phyloP scores from a whole-genome alignment of 2,888 invertebrate species.

The Netelia virgata region DNA sequence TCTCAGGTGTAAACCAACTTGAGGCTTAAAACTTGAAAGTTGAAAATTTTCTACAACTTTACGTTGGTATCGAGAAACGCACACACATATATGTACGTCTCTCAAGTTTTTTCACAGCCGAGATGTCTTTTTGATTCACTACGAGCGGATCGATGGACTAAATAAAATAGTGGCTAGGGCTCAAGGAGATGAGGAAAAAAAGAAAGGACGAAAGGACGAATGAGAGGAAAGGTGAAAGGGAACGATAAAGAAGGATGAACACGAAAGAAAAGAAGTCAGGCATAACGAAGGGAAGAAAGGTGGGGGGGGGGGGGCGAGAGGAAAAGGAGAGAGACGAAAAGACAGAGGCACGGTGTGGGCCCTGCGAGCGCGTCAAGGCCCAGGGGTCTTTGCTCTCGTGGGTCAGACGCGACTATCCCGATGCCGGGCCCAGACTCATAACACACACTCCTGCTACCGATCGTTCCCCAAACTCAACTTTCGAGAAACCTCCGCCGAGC shows the following conservation, averaged over 20 bases:
- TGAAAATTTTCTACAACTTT: too few relatives aligned
- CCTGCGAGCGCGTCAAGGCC: slow-evolving; percentile 81
- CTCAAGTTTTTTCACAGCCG: too few relatives aligned
- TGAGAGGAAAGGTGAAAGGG: slow-evolving; percentile 52
- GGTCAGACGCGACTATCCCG: slow-evolving; percentile 70
- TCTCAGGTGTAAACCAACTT: too few relatives aligned
- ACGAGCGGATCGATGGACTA: too few relatives aligned
- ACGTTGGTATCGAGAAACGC: too few relatives aligned
- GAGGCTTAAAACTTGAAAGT: too few relatives aligned
- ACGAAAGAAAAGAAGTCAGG: slow-evolving; percentile 46
- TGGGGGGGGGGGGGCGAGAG: slow-evolving; percentile 62
- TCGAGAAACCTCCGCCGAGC: background rate
- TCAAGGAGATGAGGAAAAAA: background rate
- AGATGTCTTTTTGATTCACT: too few relatives aligned
- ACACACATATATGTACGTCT: too few relatives aligned
- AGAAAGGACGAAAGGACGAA: slow-evolving; percentile 30
- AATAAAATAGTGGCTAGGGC: background rate
- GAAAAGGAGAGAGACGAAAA: slow-evolving; percentile 67
- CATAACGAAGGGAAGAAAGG: slow-evolving; percentile 56
- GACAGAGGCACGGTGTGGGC: slow-evolving; percentile 66
- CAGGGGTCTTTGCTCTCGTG: slow-evolving; percentile 83
- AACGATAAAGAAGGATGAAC: slow-evolving; percentile 58
- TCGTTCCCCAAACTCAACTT: slow-evolving; percentile 69
- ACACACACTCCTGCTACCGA: slow-evolving; percentile 60
- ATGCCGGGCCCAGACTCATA: slow-evolving; percentile 74